Evolutionary conservation across 2,888 invertebrate genomes (phyloP), one percentile per base, ranked within the genome.

Genomic region (Glomeris marginata): DNA sequence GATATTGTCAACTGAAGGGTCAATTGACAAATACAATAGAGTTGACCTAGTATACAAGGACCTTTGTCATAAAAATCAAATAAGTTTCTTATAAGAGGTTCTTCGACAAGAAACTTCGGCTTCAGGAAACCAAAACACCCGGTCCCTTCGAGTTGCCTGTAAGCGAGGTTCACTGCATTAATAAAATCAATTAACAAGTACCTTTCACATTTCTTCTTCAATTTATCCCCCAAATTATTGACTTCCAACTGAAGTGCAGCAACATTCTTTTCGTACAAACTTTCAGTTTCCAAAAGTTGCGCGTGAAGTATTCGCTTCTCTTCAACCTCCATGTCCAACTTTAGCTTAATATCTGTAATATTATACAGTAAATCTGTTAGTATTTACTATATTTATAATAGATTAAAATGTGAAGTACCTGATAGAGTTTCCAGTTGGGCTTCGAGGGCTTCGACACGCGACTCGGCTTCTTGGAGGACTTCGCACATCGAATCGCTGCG

Each of bases 171-270:
- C n/a, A n/a, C n/a, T n/a, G n/a, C n/a, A n/a, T n/a, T n/a, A 10
- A 10, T 36, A 36, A 36, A 36, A 36, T 36, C 36, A 34, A 35
- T 15, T 20, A 46, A 35, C 46, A n/a, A n/a, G n/a, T n/a, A n/a
- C n/a, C n/a, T 68, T 56, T 68, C 68, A 55, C 69, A 68, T 54
- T 69, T 68, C 56, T 62, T 66, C 55, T 63, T 66, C 33, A 67
- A 54, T 55, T 66, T 67, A 36, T 66, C 66, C 36, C 57, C 47
- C 8, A 62, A 41, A 58, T 63, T 64, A 38, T 62, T 62, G 28
- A 62, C 45, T 52, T 66, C 65, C 20, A 59, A 62, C 49, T 63
- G 60, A 4, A 64, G 45, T 41, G 45, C 47, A 11, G 55, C 48
- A 3, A 58, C 45, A 53, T 64, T 58, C 49, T 61, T 61, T 51